Evolutionary conservation across 2,113 vertebrate genomes (phyloP).

Genomic region (Arothron firmamentum): DNA sequence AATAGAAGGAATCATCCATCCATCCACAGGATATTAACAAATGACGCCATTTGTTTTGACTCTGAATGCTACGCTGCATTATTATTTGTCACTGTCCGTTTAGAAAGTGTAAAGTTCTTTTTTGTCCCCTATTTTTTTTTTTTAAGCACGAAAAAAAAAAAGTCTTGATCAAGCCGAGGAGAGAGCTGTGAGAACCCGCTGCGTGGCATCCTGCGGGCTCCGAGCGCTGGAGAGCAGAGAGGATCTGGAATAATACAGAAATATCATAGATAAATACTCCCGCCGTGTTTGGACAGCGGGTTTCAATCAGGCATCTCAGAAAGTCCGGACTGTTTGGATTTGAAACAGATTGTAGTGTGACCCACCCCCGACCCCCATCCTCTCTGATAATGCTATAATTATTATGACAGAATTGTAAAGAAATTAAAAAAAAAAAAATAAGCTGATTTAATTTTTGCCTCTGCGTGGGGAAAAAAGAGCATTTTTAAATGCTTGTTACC

Average conservation of each 20-base stretch:
- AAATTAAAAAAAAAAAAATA: slow-evolving; percentile 18
- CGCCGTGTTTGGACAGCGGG: slow-evolving; percentile 66
- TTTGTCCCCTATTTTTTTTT: slow-evolving; percentile 17
- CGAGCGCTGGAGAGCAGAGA: slow-evolving; percentile 83
- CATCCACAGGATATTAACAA: slow-evolving; percentile 82
- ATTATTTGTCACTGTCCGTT: slow-evolving; percentile 75
- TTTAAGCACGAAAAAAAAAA: slow-evolving; percentile 51
- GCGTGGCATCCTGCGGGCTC: slow-evolving; percentile 90
- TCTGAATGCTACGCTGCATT: slow-evolving; percentile 75
- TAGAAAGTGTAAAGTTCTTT: slow-evolving; percentile 54
- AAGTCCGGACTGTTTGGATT: slow-evolving; percentile 36
- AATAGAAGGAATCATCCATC: slow-evolving; percentile 78
- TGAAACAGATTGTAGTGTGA: slow-evolving; percentile 37
- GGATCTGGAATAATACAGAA: slow-evolving; percentile 65
- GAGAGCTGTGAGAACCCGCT: slow-evolving; percentile 91
- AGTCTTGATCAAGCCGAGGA: slow-evolving; percentile 88
- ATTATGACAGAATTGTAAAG: slow-evolving; percentile 1
- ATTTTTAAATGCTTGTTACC: neutral
- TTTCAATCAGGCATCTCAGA: slow-evolving; percentile 59
- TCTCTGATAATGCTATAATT: neutral
- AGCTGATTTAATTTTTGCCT: neutral
- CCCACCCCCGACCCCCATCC: too few relatives aligned
- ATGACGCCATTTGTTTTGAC: slow-evolving; percentile 79
- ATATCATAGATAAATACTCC: slow-evolving; percentile 54
- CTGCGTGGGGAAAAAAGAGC: too few relatives aligned